Evolutionary conservation across 2,797 vertebrate species (phyloP).

Genomic region (Ctenosaura bakeri): DNA sequence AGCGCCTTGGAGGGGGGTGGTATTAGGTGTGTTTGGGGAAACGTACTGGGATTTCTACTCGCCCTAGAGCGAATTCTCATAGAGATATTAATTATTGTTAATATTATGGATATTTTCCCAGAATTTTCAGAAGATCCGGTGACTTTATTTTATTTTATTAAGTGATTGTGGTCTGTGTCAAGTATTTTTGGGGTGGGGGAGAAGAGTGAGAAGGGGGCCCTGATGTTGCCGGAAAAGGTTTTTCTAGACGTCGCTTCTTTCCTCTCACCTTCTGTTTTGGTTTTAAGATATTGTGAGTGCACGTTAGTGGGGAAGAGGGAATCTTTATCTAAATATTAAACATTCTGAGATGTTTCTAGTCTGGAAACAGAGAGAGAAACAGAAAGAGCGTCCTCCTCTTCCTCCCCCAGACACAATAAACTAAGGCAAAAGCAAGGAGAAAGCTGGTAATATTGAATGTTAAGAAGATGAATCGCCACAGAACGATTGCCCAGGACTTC

Average conservation of each 20-base stretch:
- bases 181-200: conserved; percentile 48
- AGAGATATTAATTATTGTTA: neutral
- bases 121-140: conserved; percentile 59
- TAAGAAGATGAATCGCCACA: conserved; percentile 21
- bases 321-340: conserved; percentile 74
- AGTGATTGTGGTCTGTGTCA: conserved; percentile 79
- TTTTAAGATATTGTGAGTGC: conserved; percentile 81
- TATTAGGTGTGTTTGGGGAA: conserved; percentile 10
- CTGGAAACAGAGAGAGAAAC: conserved; percentile 50
- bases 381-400: neutral
- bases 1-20: conserved; percentile 62
- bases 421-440: conserved; percentile 63
- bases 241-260: conserved; percentile 72
- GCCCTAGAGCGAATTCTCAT: neutral
- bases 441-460: conserved; percentile 53
- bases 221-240: conserved; percentile 77
- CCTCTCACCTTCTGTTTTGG: conserved; percentile 49
- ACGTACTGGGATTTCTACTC: conserved; percentile 34
- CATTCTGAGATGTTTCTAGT: conserved; percentile 77
- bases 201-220: conserved; percentile 42
- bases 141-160: conserved; percentile 10
- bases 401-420: conserved; percentile 23
- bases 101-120: neutral
- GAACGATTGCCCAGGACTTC: conserved; percentile 47
- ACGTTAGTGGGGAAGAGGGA: conserved; percentile 68